Evolutionary conservation across 2,888 invertebrate species (phyloP), one percentile per base, ranked within the genome.

Genomic region (Dinocampus coccinellae): DNA sequence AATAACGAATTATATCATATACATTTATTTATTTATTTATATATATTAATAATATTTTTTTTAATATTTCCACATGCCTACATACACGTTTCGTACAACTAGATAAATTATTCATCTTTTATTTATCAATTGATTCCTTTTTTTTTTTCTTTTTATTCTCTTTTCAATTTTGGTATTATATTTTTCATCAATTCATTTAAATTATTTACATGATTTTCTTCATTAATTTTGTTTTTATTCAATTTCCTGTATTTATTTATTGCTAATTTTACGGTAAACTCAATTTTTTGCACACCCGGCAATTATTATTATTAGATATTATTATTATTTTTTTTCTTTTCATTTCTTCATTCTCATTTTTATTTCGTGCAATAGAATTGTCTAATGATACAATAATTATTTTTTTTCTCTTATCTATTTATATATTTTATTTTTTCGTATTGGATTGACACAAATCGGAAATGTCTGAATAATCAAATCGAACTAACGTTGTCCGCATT

Each of bases 261-360:
- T 84, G 83, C 85, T 85, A 85, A 81, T 84, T n/a, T 84, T 82
- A 84, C 83, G 82, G 80, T 79, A 81, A 47, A 75, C 72, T 60
- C 69, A 69, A n/a, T n/a, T n/a, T n/a, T 70, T 42, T 58, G 55
- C 62, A 34, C 67, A 57, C 65, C 63, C 11, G n/a, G 20, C 24
- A 13, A 33, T 67, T 22, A 47, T 7, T 57, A 16, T 55, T 11
- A 42, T n/a, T 11, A 29, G n/a, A n/a, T n/a, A n/a, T 29, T 68
- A 58, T 60, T 39, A 60, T 39, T 60, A 24, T 42, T 55, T 61
- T 65, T 55, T 13, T 69, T 72, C 26, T 39, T 39, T 24, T 20
- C n/a, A 39, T 57, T 29, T 66, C 26, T 36, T n/a, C 2, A 13
- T 52, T 71, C 39, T 53, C 53, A 26, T 69, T 64, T 47, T 58